phyloP scores from a whole-genome alignment of 2,888 invertebrate species.

The Acanthosoma haemorrhoidale region DNA sequence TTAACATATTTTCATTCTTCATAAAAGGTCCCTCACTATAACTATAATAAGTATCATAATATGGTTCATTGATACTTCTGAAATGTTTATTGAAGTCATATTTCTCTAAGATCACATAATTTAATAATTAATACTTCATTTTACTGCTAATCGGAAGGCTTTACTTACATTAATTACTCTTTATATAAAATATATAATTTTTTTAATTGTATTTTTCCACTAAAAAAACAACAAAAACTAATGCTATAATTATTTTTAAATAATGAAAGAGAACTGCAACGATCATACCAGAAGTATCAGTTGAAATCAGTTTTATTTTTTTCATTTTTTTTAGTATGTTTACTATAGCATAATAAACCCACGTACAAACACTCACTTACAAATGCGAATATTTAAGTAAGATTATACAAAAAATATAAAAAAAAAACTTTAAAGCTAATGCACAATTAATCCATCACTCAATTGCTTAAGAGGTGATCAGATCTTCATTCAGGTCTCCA shows the following conservation, averaged over 20 bases:
- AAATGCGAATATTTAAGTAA: background rate
- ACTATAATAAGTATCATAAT: background rate
- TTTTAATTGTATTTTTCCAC: background rate
- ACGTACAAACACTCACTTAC: background rate
- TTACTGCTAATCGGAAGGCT: background rate
- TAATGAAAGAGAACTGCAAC: background rate
- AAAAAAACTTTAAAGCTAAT: slow-evolving; percentile 2
- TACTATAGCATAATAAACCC: background rate
- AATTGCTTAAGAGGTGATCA: background rate
- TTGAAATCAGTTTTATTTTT: background rate
- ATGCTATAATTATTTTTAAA: background rate
- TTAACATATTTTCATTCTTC: slow-evolving; percentile 8
- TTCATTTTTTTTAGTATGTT: background rate
- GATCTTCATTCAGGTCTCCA: background rate
- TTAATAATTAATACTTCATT: background rate
- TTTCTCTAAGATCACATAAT: slow-evolving; percentile 2
- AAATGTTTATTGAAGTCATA: background rate
- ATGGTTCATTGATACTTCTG: background rate
- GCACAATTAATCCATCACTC: background rate
- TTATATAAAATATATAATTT: slow-evolving; percentile 1
- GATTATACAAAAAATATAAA: background rate
- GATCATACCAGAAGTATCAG: background rate
- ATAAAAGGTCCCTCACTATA: slow-evolving; percentile 19
- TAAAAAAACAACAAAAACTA: background rate
- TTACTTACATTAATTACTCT: background rate